These are phyloP conservation scores for Lophius americanus DNA, from an alignment of 2,797 vertebrate genomes.

Conservation along the genomic window DNA sequence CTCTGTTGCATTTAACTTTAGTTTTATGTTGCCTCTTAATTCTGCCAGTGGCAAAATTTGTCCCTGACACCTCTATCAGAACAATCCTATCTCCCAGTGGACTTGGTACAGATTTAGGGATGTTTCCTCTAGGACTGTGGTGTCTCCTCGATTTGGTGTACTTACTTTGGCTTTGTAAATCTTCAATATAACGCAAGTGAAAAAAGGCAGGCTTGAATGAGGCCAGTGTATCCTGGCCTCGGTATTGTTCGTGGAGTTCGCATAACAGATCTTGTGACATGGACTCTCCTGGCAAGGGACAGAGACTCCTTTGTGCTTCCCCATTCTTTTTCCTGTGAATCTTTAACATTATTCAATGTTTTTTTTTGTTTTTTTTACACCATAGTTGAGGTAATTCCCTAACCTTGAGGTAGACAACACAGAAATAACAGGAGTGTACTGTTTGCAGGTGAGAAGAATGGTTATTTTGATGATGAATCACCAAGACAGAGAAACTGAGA, in stretches of 20 bases:
- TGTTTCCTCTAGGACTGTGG: constrained; percentile 60
- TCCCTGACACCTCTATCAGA: constrained; percentile 27
- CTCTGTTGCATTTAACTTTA: constrained; percentile 9
- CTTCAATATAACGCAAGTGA: constrained; percentile 67
- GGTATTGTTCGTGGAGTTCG: constrained; percentile 75
- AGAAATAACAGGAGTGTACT: constrained; percentile 36
- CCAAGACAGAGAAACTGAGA: constrained; percentile 17
- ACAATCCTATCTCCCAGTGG: constrained; percentile 62
- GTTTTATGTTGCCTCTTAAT: constrained; percentile 22
- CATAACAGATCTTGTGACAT: constrained; percentile 82
- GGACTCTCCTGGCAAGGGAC: constrained; percentile 72
- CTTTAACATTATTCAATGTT: constrained; percentile 66
- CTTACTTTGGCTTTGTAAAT: constrained; percentile 75
- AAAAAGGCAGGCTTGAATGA: constrained; percentile 74
- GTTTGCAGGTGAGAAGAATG: constrained; percentile 6
- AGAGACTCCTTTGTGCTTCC: constrained; percentile 78
- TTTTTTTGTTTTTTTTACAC: constrained; percentile 9
- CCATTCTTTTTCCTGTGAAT: constrained; percentile 69
- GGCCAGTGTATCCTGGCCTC: constrained; percentile 74
- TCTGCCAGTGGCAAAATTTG: constrained; percentile 27
- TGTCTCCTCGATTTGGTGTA: constrained; percentile 63
- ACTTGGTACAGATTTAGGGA: constrained; percentile 54
- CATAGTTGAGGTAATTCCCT: constrained; percentile 43
- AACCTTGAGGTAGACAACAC: constrained; percentile 44
- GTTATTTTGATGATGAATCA: constrained; percentile 36